These are phyloP conservation scores for Ahaetulla prasina DNA, from an alignment of 2,113 vertebrate genomes.

Conservation along the genomic window DNA sequence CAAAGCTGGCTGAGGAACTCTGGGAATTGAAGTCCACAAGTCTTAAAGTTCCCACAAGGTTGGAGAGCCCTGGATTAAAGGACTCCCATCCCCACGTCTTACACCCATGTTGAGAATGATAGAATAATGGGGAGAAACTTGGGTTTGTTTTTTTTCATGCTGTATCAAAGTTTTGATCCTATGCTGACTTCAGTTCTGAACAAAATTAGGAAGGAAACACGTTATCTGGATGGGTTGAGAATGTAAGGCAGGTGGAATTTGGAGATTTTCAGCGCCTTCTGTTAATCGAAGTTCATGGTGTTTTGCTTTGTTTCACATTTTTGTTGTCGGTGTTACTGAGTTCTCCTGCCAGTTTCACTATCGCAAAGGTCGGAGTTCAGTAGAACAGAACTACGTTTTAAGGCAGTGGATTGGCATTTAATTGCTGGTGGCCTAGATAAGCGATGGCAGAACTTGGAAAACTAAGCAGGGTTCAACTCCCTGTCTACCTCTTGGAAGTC, in stretches of 20 bases:
- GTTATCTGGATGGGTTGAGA: background rate
- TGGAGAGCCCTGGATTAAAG: background rate
- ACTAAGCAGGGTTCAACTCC: background rate
- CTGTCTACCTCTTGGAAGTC: background rate
- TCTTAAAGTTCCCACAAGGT: no score
- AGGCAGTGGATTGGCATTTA: background rate
- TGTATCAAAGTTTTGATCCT: background rate
- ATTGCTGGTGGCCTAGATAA: background rate
- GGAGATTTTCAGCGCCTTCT: background rate
- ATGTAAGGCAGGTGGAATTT: background rate
- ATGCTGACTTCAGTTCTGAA: background rate
- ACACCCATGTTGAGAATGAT: background rate
- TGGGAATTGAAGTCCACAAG: no score
- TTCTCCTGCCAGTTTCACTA: background rate
- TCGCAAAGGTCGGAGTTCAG: background rate
- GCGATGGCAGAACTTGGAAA: background rate
- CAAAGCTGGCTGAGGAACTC: no score
- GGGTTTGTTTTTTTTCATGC: background rate
- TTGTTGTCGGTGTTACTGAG: background rate
- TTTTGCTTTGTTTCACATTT: background rate
- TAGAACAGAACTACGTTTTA: background rate
- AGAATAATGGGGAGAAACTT: background rate
- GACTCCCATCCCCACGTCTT: background rate
- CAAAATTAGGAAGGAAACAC: background rate
- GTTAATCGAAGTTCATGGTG: background rate